Base-by-base conservation (phyloP, 35 echinoderm and acorn worm species). In the Apostichopus japonicus region DNA sequence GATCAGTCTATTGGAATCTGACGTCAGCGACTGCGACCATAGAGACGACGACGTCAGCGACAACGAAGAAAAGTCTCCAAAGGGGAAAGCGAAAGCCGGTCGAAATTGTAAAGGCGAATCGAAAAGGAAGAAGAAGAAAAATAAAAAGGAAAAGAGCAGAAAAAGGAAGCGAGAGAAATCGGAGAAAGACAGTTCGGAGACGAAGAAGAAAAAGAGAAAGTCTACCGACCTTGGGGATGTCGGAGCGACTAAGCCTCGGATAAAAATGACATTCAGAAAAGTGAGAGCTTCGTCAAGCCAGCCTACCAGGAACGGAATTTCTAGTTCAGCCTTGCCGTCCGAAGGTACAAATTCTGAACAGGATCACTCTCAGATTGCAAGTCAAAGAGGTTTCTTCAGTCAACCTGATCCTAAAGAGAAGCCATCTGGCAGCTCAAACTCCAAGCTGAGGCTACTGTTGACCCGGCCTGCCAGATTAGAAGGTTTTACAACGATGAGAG, bases 211-310 rank as follows among this genome's bases (percentile, higher is more conserved):
- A 19, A 75, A 75, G 71, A 75, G 71, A n/a, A 75, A 75, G 71
- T 51, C 79, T 4, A 82, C 25, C 4, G 79, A 82, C 7, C 15
- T 56, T 44, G 44, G 54, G 27, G 11, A 82, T 15, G 16, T 56
- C 7, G 23, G 2, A 51, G 24, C 25, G 1, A 56, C 8, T 44
- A 82, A 82, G 44, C 86, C 86, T 65, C 16, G 56, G 59, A 89
- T 89, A 16, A 89, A 73, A 72, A 89, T 89, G 86, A 63, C 63
- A 1, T 89, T 89, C 51, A 67, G 86, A 11, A 89, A 89, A 89
- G 63, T 89, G 1, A 67, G 3, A 52, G n/a, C 71, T 13, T 61
- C 62, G 44, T 24, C 27, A 52, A 54, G 63, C 13, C 56, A 89
- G 33, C 27, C 27, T 19, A 23, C 8, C 5, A 27, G 3, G 22